Conservation (phyloP, 2,113 vertebrate species). For the Lathamus discolor region DNA sequence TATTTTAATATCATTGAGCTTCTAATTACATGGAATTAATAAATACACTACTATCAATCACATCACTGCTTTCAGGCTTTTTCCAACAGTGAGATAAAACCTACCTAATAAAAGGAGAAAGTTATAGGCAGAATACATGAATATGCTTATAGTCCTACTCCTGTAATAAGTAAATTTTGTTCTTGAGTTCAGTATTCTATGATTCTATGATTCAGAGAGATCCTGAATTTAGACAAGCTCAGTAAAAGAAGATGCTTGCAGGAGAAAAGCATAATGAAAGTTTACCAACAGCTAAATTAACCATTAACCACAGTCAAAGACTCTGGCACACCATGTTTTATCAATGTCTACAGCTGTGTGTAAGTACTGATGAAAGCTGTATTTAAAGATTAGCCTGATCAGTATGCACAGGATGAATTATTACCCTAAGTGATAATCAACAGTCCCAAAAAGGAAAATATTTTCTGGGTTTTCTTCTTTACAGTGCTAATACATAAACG, state of each 20-base stretch:
- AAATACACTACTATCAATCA: neutral
- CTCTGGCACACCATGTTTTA: slow-evolving; percentile 38
- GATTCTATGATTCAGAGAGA: neutral
- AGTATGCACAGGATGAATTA: slow-evolving; percentile 57
- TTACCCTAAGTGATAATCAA: slow-evolving; percentile 30
- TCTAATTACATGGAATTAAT: neutral
- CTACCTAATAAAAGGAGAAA: neutral
- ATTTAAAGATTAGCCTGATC: slow-evolving; percentile 47
- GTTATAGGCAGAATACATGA: neutral
- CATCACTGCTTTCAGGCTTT: neutral
- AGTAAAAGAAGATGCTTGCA: slow-evolving; percentile 22
- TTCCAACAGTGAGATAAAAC: neutral
- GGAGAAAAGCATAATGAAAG: slow-evolving; percentile 52
- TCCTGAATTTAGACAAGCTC: neutral
- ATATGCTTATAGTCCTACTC: neutral
- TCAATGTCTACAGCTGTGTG: slow-evolving; percentile 60
- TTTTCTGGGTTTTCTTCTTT: neutral
- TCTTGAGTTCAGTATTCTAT: neutral
- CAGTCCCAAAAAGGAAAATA: neutral
- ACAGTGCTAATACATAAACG: neutral
- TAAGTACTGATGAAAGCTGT: neutral
- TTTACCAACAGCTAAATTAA: slow-evolving; percentile 67
- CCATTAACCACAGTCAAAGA: slow-evolving; percentile 56
- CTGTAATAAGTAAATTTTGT: neutral
- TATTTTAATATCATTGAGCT: neutral